These are phyloP conservation scores for Bos javanicus DNA, from an alignment of 2,113 vertebrate genomes.

Conservation along the genomic window DNA sequence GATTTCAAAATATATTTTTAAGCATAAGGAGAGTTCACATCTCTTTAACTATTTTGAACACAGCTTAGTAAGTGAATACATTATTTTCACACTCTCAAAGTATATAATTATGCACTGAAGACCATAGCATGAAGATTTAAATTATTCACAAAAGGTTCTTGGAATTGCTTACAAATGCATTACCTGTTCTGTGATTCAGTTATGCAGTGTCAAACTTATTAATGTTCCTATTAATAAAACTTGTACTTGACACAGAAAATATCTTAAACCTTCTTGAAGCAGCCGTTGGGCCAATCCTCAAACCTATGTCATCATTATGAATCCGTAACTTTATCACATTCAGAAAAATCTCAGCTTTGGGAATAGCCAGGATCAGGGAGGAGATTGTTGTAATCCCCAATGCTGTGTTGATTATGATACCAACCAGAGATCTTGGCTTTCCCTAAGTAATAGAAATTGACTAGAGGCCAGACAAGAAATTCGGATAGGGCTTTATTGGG, in stretches of 20 bases:
- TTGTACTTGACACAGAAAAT: background rate
- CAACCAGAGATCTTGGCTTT: background rate
- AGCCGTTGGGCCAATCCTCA: background rate
- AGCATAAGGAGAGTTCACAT: background rate
- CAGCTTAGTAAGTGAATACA: slow-evolving; percentile 31
- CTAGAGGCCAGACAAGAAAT: background rate
- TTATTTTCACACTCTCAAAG: background rate
- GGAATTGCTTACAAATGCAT: slow-evolving; percentile 14
- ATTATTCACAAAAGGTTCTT: slow-evolving; percentile 11
- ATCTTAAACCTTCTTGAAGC: background rate
- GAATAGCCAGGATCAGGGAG: background rate
- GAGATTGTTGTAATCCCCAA: fast-evolving
- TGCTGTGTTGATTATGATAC: background rate
- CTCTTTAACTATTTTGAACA: slow-evolving; percentile 16
- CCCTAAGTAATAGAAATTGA: background rate
- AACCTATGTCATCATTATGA: background rate
- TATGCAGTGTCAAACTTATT: background rate
- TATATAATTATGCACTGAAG: slow-evolving; percentile 26
- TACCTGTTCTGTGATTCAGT: background rate
- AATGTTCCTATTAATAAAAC: background rate
- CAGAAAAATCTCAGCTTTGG: too few relatives aligned
- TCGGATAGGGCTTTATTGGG: background rate
- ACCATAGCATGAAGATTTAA: background rate
- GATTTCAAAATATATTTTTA: slow-evolving; percentile 24
- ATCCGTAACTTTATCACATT: background rate